Evolutionary conservation across 2,888 invertebrate species (phyloP), one percentile per base, ranked within the genome.

Genomic region (Pyrrhia umbra): DNA sequence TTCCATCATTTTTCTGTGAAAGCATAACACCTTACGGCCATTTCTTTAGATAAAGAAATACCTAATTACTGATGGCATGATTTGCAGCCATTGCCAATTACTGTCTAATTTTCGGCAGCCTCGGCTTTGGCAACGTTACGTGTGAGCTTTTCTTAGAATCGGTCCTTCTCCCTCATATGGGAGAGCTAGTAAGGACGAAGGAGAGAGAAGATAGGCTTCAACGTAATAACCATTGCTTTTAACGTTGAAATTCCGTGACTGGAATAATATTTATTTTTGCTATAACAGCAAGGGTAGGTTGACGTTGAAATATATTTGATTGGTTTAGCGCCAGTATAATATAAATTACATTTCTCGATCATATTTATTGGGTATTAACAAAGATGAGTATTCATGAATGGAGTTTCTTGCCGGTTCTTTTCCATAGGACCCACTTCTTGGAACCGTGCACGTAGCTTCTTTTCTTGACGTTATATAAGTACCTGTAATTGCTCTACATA

Each of bases 51-150:
- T 25, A 16, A 45, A 54, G 30, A 25, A 39, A 49, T 18, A 52
- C 51, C 27, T 43, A 27, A 51, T 56, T 27, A 42, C 39, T 49
- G 37, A 18, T 1, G 2, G 16, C 42, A 67, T 68, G 40, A 63
- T 58, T 57, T 57, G 27, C 37, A 20, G 43, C 43, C 15, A 47
- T 69, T 58, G 55, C 51, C 68, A 64, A 74, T 65, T 74, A 74
- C 58, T 65, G 52, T 61, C 51, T 68, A 73, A 61, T 39, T 27
- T 27, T 58, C 21, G 46, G 39, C 15, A 42, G 25, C 51, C 21
- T 10, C 30, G 47, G 47, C 52, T 74, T 65, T 43, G 18, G 27
- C n/a, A 57, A 37, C 16, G 10, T 27, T 62, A 74, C 61, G 65
- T 64, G 58, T 15, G 27, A 34, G 34, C 23, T 9, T 64, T 68